Evolutionary conservation across 1,140 invertebrate genomes (phyloP).

Genomic region (Octopus sinensis): DNA sequence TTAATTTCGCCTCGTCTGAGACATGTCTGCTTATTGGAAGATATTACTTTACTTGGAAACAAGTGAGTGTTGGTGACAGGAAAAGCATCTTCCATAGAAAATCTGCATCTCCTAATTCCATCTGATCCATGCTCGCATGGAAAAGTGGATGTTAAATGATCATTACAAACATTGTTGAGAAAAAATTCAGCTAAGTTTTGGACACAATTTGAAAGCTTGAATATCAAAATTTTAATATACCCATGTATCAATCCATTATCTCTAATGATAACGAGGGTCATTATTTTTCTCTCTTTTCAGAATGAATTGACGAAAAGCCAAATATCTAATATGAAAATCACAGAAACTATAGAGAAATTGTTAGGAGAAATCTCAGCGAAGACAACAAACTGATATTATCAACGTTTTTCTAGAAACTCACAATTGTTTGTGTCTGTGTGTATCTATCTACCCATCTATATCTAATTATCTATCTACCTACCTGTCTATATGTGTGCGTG

Average conservation of each 20-base stretch:
- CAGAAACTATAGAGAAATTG: constrained; percentile 6
- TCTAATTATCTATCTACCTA: too few species aligned
- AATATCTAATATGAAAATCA: constrained; percentile 1
- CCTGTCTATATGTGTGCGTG: too few species aligned
- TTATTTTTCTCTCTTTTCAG: background rate
- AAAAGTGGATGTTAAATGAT: background rate
- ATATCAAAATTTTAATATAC: background rate
- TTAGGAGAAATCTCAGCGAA: background rate
- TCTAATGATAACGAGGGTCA: too few species aligned
- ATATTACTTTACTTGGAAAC: too few species aligned
- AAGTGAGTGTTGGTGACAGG: too few species aligned
- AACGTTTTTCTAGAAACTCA: too few species aligned
- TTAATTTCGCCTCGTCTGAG: too few species aligned
- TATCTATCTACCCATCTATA: too few species aligned
- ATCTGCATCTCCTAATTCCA: background rate
- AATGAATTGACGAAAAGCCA: constrained; percentile 1
- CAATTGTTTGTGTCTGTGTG: too few species aligned
- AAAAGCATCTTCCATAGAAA: background rate
- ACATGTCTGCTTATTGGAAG: too few species aligned
- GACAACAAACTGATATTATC: too few species aligned
- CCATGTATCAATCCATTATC: background rate
- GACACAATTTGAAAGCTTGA: background rate
- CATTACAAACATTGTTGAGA: background rate
- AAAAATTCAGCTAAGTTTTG: background rate
- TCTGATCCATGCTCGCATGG: background rate